phyloP scores from a whole-genome alignment of 2,888 invertebrate species.

The Caenorhabditis afra region DNA sequence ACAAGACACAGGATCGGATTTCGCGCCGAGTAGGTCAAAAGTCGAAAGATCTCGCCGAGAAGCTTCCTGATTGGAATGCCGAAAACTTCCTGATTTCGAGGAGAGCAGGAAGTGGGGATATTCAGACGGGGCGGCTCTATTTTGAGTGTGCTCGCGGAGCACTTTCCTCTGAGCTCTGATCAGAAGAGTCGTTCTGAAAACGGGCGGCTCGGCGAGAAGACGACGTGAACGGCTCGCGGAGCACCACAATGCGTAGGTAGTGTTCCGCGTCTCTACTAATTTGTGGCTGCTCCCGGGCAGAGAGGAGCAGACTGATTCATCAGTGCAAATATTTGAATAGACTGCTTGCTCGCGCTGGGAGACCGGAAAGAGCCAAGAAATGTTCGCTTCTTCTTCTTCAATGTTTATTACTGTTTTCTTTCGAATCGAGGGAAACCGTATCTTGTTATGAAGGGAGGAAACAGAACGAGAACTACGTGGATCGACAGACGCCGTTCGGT shows the following conservation, averaged over 20 bases:
- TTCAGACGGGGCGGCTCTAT: too few species aligned
- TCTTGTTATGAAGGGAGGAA: conserved; percentile 21
- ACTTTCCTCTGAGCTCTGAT: background rate
- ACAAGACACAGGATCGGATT: too few species aligned
- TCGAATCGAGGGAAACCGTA: conserved; percentile 34
- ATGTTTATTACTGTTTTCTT: conserved; percentile 29
- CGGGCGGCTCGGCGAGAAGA: background rate
- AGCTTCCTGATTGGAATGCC: too few species aligned
- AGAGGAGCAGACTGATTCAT: conserved; percentile 43
- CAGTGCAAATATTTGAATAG: conserved; percentile 54
- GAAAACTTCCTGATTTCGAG: too few species aligned
- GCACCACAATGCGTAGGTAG: conserved; percentile 6
- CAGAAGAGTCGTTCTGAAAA: conserved; percentile 9
- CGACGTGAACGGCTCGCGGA: too few species aligned
- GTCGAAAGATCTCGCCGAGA: too few species aligned
- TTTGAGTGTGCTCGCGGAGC: too few species aligned
- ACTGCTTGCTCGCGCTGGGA: conserved; percentile 42
- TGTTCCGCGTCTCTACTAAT: conserved; percentile 13
- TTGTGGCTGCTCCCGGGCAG: conserved; percentile 1
- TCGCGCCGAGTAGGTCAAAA: too few species aligned
- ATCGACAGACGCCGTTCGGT: conserved; percentile 34
- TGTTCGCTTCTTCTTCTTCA: conserved; percentile 18
- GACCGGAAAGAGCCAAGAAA: conserved; percentile 31
- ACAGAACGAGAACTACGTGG: conserved; percentile 12
- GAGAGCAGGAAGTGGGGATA: background rate